Base-by-base conservation (phyloP, 2,113 vertebrate genomes). In the Calypte anna region DNA sequence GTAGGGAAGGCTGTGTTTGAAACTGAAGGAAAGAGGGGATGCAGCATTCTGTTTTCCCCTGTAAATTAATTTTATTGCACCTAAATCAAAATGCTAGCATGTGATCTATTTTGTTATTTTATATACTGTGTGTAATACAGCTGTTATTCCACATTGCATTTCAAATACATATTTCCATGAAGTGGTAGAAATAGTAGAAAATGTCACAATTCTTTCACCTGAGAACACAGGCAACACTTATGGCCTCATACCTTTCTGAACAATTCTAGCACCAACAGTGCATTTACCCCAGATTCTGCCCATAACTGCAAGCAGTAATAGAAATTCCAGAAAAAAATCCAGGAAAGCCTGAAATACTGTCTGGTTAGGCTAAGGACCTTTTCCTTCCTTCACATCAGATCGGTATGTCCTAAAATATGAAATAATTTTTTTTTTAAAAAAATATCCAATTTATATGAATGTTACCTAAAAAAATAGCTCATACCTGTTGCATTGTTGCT, bases 1-100 rank as follows among this genome's bases (percentile, higher is more conserved):
- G 40, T 63, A 62, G 43, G 31, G 66, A 95, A 94, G 85, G 91
- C 28, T 55, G 14, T 86, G 50, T 64, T 82, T 92, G 68, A 80
- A 90, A 83, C 68, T 85, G 54, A 81, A 96, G 86, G 62, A 94
- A 96, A 64, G 57, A 95, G 93, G 88, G 86, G 88, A 93, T 57
- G 82, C 68, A 93, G 85, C 75, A 88, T 95, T 95, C 93, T 95
- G 12, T 79, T 88, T 66, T 80, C 88, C 88, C 88, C 81, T 90
- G 51, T 96, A 98, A 97, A 98, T 75, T 94, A 64, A 78, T 96
- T 97, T 96, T 95, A 96, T 94, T 95, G 86, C 46, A 70, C 48
- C 44, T 97, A 97, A 97, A 96, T 97, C 94, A 97, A 93, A 94
- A 86, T 95, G 91, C 87, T 96, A 97, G 67, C 40, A 67, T 6